Base-by-base conservation (phyloP, 2,113 vertebrate species). In the Erinaceus europaeus region DNA sequence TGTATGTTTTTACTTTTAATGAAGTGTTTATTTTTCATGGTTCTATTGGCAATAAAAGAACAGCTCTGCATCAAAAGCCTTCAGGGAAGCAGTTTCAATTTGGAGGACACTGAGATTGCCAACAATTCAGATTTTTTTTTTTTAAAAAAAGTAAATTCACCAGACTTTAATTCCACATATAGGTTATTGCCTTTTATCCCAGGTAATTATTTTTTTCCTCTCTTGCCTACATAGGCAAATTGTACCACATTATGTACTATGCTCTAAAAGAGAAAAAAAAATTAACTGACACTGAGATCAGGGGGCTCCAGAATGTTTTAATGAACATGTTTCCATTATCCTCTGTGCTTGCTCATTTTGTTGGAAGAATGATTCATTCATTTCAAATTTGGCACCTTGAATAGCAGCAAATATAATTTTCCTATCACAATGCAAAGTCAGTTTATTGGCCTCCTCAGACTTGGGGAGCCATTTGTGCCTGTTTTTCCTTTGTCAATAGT, bases 21-120 rank as follows among this genome's bases (percentile, higher is more conserved):
- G 94, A 95, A 94, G 91, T 91, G 88, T 93, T 95, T 94, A 90
- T 93, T 93, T 90, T 96, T 92, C 90, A 87, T 93, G 88, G 81
- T 87, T 93, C 93, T 91, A 74, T 85, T 94, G 91, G 79, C 92
- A 94, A 91, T 95, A 85, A 93, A 95, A 95, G 90, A 92, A 72
- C 84, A 93, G 68, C 85, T 85, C 38, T 57, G 84, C 87, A 91
- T 89, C 92, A 85, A 81, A 95, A 96, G 89, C 92, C 94, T 95
- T 94, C 74, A 85, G 91, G 86, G 79, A 90, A 86, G 74, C 64
- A 65, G 84, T 88, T 95, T 89, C 50, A 82, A 93, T 96, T 91
- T 88, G 84, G 91, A 93, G 50, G 84, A 89, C 93, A 87, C 90
- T 90, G 78, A 82, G 93, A 91, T 84, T 92, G 89, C 80, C 90